phyloP scores from a whole-genome alignment of 2,797 vertebrate genomes.

The Columba guinea region DNA sequence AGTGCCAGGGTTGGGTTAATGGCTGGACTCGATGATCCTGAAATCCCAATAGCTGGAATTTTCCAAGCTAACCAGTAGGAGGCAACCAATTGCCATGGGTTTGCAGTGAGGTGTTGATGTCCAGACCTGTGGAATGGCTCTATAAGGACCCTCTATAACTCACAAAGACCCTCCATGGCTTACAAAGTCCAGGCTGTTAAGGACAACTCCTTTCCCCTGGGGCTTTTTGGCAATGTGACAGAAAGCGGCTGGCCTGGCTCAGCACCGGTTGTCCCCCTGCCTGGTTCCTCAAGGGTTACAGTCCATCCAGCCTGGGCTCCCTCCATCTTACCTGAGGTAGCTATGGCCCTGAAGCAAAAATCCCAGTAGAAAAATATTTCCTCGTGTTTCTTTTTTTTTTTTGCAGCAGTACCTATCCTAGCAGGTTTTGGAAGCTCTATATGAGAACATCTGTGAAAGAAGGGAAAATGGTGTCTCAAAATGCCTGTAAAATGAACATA shows the following conservation, averaged over 20 bases:
- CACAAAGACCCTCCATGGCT: background rate
- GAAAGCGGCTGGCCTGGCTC: background rate
- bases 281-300: background rate
- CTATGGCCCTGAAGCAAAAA: background rate
- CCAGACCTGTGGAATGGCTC: background rate
- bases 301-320: background rate
- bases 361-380: background rate
- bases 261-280: fast-evolving
- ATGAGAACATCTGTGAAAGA: background rate
- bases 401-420: background rate
- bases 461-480: background rate
- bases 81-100: background rate
- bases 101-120: background rate
- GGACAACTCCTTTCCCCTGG: background rate
- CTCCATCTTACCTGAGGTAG: background rate
- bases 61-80: background rate
- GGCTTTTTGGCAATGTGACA: background rate
- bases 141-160: background rate
- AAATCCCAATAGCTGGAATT: background rate
- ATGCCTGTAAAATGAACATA: conserved; percentile 14
- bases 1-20: too few species aligned
- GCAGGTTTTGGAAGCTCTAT: background rate
- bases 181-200: background rate
- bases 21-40: too few species aligned
- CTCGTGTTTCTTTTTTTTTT: background rate